These are phyloP conservation scores for Eptesicus fuscus DNA, from an alignment of 2,113 vertebrate genomes.

Conservation along the genomic window DNA sequence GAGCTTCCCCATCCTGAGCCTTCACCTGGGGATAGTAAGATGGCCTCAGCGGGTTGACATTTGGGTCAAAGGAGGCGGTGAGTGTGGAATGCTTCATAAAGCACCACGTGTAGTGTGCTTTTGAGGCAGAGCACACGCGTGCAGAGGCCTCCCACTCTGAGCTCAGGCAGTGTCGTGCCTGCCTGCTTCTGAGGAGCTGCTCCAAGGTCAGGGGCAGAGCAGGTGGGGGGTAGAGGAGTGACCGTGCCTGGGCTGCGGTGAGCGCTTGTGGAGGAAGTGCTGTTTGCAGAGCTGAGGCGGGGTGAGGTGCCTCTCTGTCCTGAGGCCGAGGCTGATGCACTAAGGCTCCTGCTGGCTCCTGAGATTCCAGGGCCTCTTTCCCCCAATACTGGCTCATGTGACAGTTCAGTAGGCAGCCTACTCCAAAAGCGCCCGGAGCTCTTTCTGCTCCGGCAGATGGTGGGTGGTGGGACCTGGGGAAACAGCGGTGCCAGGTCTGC, in stretches of 20 bases:
- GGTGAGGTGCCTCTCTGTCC: rapidly evolving
- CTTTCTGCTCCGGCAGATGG: neutral
- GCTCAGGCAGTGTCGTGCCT: neutral
- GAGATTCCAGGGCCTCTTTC: neutral
- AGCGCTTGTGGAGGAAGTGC: neutral
- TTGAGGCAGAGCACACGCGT: neutral
- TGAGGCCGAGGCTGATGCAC: neutral
- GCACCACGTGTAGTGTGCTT: neutral
- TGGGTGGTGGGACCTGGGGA: neutral
- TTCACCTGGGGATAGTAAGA: neutral
- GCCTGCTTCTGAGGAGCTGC: neutral
- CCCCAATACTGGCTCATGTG: rapidly evolving
- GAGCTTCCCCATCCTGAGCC: neutral
- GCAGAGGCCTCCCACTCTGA: neutral
- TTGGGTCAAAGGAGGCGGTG: neutral
- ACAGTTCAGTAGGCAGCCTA: neutral
- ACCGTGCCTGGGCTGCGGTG: neutral
- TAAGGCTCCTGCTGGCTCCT: neutral
- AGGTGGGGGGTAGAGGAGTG: neutral
- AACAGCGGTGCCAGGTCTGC: neutral
- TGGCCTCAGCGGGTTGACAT: rapidly evolving
- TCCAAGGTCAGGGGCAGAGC: neutral
- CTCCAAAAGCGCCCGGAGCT: neutral
- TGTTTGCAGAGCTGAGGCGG: neutral
- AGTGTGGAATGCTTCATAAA: neutral